phyloP scores from a whole-genome alignment of 1,140 invertebrate species.

The Ceratoteleas bidentatus region DNA sequence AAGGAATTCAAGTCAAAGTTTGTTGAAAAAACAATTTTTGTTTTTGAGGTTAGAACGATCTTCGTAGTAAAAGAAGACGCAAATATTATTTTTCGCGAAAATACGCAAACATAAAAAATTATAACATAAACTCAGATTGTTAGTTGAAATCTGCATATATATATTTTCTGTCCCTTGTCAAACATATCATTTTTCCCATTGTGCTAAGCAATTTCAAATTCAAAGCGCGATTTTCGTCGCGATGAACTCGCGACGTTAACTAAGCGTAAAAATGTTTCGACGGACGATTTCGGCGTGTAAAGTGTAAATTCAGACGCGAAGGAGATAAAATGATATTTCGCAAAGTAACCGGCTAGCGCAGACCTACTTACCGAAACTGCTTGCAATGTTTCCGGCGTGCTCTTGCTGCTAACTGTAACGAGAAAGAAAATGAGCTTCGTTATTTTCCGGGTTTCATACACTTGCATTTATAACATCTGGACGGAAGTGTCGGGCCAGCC shows the following conservation, averaged over 20 bases:
- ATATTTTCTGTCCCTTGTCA: no score
- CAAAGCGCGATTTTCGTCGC: not conserved
- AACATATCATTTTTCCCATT: no score
- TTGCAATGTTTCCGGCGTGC: constrained; percentile 59
- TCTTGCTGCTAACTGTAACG: constrained; percentile 71
- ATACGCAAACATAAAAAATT: no score
- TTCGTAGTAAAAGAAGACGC: no score
- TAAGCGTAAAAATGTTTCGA: constrained; percentile 7
- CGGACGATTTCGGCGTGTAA: constrained; percentile 28
- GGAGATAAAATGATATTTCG: constrained; percentile 58
- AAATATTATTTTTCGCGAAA: no score
- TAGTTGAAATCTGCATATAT: no score
- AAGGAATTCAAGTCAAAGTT: no score
- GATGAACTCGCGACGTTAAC: constrained; percentile 2
- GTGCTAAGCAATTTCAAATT: not conserved
- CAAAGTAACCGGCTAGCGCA: constrained; percentile 56
- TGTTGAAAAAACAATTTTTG: no score
- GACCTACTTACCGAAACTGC: constrained; percentile 69
- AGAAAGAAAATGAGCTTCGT: constrained; percentile 69
- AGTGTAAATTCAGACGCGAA: constrained; percentile 46
- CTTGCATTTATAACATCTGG: constrained; percentile 66
- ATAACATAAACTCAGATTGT: no score
- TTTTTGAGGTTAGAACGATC: no score
- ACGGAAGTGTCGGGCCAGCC: constrained; percentile 59
- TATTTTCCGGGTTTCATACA: constrained; percentile 68